phyloP scores from a whole-genome alignment of 2,888 invertebrate genomes.

The Melikaiella ostensackeni region DNA sequence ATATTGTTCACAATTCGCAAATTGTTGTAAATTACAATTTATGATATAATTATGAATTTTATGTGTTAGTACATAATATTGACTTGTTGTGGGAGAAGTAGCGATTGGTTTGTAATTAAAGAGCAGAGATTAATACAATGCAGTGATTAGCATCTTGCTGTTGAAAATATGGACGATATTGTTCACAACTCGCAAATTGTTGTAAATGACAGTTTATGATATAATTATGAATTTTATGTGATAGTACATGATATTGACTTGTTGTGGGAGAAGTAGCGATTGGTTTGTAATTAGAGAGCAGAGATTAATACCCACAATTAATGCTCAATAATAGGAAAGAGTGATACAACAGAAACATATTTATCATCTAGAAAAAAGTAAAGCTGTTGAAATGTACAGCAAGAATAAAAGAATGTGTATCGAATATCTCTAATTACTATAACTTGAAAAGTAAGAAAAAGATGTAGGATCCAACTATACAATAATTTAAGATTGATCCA shows the following conservation, averaged over 20 bases:
- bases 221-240: background rate
- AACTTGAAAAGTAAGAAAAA: background rate
- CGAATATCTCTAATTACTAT: no score
- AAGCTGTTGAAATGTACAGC: background rate
- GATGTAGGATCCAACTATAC: background rate
- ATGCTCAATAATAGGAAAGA: no score
- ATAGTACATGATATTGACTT: no score
- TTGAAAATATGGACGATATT: conserved; percentile 15
- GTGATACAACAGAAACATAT: no score
- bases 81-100: background rate
- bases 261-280: background rate
- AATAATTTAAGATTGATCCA: background rate
- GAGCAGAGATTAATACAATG: background rate
- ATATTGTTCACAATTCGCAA: background rate
- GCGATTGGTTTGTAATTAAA: background rate
- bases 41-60: background rate
- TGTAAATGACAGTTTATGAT: background rate
- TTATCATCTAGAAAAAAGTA: background rate
- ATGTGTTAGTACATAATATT: background rate
- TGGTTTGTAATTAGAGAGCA: background rate
- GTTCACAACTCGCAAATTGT: background rate
- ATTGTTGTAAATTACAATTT: background rate
- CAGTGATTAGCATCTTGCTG: conserved; percentile 13
- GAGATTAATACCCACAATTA: no score
- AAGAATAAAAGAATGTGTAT: background rate